Evolutionary conservation across 2,113 vertebrate species (phyloP).

Genomic region (Gallinago jamesoni): DNA sequence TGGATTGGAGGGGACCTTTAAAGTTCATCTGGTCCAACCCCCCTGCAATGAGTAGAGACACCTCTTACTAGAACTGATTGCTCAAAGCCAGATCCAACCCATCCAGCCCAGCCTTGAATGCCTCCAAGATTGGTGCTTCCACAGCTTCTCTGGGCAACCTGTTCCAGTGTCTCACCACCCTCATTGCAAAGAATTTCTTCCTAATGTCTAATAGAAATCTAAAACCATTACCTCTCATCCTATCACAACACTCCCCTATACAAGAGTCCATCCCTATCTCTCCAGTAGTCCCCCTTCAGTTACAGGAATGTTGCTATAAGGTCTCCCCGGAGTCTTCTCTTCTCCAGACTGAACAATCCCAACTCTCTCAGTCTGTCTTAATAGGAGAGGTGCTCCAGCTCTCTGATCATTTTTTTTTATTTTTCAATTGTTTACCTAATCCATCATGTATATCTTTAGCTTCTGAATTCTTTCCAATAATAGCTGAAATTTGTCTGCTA

Average conservation of each 20-base stretch:
- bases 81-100: neutral
- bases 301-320: neutral
- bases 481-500: neutral
- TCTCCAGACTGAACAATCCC: neutral
- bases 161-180: neutral
- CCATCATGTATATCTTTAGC: neutral
- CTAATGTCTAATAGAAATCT: neutral
- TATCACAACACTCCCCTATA: neutral
- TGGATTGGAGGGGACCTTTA: neutral
- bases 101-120: neutral
- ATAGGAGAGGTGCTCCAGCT: neutral
- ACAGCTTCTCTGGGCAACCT: neutral
- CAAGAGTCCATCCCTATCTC: neutral
- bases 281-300: neutral
- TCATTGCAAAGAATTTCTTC: neutral
- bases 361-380: neutral
- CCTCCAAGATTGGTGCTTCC: neutral
- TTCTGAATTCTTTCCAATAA: neutral
- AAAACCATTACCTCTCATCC: neutral
- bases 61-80: neutral
- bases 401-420: neutral
- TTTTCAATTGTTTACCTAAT: neutral
- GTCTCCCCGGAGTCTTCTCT: neutral
- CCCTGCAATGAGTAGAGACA: neutral
- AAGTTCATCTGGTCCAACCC: neutral